These are phyloP conservation scores for Colistium nudipinnis DNA, from an alignment of 2,113 vertebrate species.

Conservation along the genomic window DNA sequence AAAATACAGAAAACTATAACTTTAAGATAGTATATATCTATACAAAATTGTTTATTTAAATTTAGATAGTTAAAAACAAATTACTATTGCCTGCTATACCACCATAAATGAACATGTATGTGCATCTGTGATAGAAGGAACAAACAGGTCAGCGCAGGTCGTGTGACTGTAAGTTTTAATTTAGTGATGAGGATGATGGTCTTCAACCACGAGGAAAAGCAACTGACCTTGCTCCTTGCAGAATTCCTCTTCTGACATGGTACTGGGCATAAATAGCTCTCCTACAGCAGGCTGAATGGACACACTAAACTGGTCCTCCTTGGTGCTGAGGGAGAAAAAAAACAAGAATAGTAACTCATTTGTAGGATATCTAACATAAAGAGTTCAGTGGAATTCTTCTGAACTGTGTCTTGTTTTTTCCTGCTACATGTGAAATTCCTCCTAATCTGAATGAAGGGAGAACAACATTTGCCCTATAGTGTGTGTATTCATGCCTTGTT, in stretches of 20 bases:
- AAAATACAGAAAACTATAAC: too few relatives aligned
- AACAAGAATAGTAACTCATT: neutral
- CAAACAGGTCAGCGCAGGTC: neutral
- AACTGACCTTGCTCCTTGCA: constrained; percentile 90
- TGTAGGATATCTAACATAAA: neutral
- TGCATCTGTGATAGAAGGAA: neutral
- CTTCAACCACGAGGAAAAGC: neutral
- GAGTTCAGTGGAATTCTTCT: neutral
- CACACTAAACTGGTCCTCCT: constrained; percentile 89
- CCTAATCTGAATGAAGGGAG: neutral
- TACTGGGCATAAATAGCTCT: constrained; percentile 90
- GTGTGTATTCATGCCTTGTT: neutral
- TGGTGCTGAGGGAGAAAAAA: constrained; percentile 84
- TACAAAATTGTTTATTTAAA: too few relatives aligned
- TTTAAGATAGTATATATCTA: too few relatives aligned
- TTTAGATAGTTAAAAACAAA: neutral
- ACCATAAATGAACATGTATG: neutral
- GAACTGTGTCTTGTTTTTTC: neutral
- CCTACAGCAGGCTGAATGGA: constrained; percentile 91
- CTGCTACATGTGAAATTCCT: neutral
- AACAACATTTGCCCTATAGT: neutral
- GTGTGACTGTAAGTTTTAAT: neutral
- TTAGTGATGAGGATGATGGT: neutral
- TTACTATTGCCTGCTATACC: neutral
- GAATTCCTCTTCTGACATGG: constrained; percentile 92